These are phyloP conservation scores for Eonycteris spelaea DNA, from an alignment of 2,113 vertebrate genomes.

Conservation along the genomic window DNA sequence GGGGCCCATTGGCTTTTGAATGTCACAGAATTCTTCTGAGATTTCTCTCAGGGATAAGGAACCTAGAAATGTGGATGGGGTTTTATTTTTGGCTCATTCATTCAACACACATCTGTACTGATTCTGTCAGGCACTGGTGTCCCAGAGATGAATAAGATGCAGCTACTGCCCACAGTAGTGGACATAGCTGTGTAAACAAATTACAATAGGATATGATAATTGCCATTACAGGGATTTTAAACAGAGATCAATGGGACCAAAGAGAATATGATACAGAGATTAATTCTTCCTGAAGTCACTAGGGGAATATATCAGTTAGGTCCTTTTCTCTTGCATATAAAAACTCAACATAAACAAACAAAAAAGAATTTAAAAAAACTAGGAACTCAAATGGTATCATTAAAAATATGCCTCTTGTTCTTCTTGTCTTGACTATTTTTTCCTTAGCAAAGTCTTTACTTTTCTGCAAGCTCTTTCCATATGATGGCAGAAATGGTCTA, in stretches of 20 bases:
- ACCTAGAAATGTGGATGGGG: not conserved
- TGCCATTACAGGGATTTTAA: not conserved
- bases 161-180: not conserved
- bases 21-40: not conserved
- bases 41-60: not conserved
- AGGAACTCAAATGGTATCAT: not conserved
- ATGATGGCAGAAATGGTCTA: not conserved
- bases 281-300: not conserved
- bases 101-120: not conserved
- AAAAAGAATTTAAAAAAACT: not conserved
- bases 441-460: not conserved
- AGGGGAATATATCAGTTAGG: not conserved
- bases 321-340: not conserved
- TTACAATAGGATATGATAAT: not conserved
- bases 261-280: not conserved
- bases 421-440: not conserved
- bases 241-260: not conserved
- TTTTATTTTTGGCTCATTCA: not conserved
- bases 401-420: not conserved
- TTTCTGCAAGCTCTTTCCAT: not conserved
- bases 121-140: not conserved
- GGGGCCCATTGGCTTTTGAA: not conserved
- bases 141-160: not conserved
- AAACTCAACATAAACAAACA: not conserved
- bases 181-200: not conserved